A percentile compares a stretch with the other conserved stretches of the same genome.
phyloP scores from a whole-genome alignment of 1,140 invertebrate species.

The Platorchestia sp. region DNA sequence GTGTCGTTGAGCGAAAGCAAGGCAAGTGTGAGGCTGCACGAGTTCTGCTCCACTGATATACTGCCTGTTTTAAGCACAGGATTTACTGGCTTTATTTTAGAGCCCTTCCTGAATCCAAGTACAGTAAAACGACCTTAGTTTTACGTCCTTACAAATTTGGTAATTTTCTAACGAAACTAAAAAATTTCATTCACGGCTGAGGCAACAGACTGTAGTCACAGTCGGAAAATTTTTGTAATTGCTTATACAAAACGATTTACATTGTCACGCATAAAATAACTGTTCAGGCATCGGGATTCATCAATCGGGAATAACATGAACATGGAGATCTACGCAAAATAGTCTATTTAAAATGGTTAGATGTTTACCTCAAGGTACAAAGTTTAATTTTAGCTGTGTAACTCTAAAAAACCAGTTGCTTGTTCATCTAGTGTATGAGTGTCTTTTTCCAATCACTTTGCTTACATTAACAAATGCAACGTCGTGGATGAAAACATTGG shows the following conservation, averaged over 20 bases:
- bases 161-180: neutral
- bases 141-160: neutral
- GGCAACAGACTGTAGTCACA: neutral
- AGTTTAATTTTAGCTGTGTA: neutral
- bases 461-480: neutral
- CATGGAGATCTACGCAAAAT: no score
- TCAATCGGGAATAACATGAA: neutral
- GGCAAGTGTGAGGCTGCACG: neutral
- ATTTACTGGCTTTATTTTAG: slow-evolving; percentile 36
- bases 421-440: neutral
- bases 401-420: neutral
- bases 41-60: neutral
- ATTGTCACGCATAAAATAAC: neutral
- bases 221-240: neutral
- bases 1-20: neutral
- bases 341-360: no score
- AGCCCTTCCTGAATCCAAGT: neutral
- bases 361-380: no score
- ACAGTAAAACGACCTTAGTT: neutral
- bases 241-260: neutral
- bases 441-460: neutral
- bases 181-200: neutral
- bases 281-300: neutral
- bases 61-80: neutral
- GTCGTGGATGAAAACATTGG: no score